Base-by-base conservation (phyloP, 2,113 vertebrate species). In the Labeo rohita region DNA sequence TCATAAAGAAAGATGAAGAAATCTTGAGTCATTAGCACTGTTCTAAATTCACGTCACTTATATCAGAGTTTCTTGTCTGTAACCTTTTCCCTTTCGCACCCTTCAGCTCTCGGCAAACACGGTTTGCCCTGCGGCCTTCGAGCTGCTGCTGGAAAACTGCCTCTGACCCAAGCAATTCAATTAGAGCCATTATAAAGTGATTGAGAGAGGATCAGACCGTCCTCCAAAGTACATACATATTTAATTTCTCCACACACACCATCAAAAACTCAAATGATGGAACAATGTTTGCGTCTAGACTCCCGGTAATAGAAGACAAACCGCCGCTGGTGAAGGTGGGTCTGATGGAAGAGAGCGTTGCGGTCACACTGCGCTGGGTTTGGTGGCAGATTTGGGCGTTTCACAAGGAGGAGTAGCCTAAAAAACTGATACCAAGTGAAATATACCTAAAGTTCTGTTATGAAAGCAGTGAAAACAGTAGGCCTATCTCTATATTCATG, bases 111-210 rank as follows among this genome's bases (percentile, higher is more conserved):
- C 83, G 28, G 34, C 36, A 84, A 61, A 79, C 80, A 90, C 81
- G 83, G 84, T 88, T 84, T 88, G 81, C 66, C 80, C 79, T 84
- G 80, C 66, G 12, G 18, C 36, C 68, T 16, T 16, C 34, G 72
- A 52, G 75, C 61, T 54, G 50, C 54, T 56, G 65, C 78, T 83
- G 45, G 45, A 70, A 86, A 86, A 83, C 78, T 88, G 80, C 75
- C 80, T 87, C 88, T 83, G 84, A 89, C 86, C 88, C 74, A 85
- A 74, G 47, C 56, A 72, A 87, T 89, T 85, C 75, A 84, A 83
- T 87, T 72, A 84, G 66, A 86, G 63, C 18, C 85, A 84, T 88
- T 84, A 84, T 84, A 84, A 88, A 89, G 86, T 70, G 70, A 80
- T 80, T 87, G 88, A 84, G 59, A 63, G 65, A 87, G 75, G 80